These are phyloP conservation scores for Scomber scombrus DNA, from an alignment of 2,113 vertebrate genomes.

Conservation along the genomic window DNA sequence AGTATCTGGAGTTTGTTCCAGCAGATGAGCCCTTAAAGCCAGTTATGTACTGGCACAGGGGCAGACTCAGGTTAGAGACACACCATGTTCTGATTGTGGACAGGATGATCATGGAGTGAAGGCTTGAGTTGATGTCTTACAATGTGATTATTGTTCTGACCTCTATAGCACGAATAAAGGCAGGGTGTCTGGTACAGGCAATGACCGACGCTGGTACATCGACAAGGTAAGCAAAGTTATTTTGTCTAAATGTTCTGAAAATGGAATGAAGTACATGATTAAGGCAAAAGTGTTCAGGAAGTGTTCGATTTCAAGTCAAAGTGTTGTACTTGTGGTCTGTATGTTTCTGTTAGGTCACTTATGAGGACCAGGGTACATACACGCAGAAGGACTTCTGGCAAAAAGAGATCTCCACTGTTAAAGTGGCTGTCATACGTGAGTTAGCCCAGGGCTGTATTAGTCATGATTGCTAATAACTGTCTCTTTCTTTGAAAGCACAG, in stretches of 20 bases:
- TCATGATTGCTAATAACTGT: not conserved
- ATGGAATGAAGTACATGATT: not conserved
- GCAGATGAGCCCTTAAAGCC: not conserved
- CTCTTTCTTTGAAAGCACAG: no score
- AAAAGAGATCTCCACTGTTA: conserved; percentile 45
- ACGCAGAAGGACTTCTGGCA: conserved; percentile 56
- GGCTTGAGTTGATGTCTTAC: not conserved
- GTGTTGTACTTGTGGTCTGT: not conserved
- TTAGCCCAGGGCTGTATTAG: not conserved
- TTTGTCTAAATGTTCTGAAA: not conserved
- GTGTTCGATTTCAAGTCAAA: not conserved
- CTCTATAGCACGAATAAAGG: conserved; percentile 5
- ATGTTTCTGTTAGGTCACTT: conserved; percentile 60
- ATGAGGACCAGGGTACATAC: conserved; percentile 76
- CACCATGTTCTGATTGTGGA: not conserved
- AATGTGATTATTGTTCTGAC: not conserved
- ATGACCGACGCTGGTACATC: conserved; percentile 62
- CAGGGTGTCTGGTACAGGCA: conserved; percentile 35
- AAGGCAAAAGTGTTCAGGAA: no score
- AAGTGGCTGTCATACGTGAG: conserved; percentile 70
- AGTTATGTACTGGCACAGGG: conserved; percentile 21
- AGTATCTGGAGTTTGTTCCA: conserved; percentile 62
- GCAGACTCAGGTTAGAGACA: conserved; percentile 21
- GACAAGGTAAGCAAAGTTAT: conserved; percentile 42
- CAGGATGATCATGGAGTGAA: not conserved